These are phyloP conservation scores for Moxostoma hubbsi DNA, from an alignment of 2,797 vertebrate genomes.

Conservation along the genomic window DNA sequence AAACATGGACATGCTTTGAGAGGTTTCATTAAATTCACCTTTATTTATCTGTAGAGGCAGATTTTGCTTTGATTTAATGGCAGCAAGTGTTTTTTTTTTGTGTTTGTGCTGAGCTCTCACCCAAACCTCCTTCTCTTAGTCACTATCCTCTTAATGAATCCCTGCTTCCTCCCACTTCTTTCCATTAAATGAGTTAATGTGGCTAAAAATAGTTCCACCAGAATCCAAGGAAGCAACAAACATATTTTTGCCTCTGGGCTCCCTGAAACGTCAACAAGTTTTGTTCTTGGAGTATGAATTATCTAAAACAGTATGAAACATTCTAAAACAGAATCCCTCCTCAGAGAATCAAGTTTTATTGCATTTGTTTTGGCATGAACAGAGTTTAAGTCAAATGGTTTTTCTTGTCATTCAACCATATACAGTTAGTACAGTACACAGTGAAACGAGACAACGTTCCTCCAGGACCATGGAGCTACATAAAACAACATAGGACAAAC, in stretches of 20 bases:
- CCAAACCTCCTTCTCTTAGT: constrained; percentile 17
- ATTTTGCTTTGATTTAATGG: neutral
- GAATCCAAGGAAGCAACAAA: constrained; percentile 4
- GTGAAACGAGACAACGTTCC: too few species aligned
- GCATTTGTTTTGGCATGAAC: neutral
- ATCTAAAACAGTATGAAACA: too few species aligned
- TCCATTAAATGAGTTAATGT: constrained; percentile 8
- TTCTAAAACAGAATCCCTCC: neutral
- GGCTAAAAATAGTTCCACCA: constrained; percentile 25
- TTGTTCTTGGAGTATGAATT: constrained; percentile 4
- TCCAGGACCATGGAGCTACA: too few species aligned
- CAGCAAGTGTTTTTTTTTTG: constrained; percentile 10
- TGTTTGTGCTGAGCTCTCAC: neutral
- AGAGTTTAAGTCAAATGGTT: too few species aligned
- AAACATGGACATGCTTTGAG: too few species aligned
- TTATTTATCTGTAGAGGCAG: neutral
- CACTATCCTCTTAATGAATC: constrained; percentile 17
- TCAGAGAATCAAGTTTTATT: neutral
- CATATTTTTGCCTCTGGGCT: constrained; percentile 4
- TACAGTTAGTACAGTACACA: too few species aligned
- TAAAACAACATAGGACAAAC: too few species aligned
- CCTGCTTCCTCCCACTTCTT: constrained; percentile 1
- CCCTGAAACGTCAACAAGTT: constrained; percentile 8
- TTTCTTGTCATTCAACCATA: too few species aligned
- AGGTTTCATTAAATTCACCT: too few species aligned